Evolutionary conservation across 2,797 vertebrate genomes (phyloP), one percentile per base, ranked within the genome.

Genomic region (Malurus splendens): DNA sequence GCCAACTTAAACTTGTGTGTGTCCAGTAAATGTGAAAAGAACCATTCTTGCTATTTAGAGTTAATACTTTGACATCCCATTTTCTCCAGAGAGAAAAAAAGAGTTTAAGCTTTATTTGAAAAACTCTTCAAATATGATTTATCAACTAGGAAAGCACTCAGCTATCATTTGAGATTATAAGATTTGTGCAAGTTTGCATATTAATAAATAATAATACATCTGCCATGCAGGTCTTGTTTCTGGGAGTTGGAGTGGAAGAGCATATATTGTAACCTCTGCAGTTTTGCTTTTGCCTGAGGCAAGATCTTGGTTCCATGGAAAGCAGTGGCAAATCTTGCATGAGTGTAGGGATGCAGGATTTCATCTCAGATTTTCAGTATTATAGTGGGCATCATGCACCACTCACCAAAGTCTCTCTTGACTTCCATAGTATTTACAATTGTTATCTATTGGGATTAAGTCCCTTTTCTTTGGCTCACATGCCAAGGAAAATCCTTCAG

Each of bases 151-250:
- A 76, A 82, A 87, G 55, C 70, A 74, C 24, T 89, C 77, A 70
- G 42, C 68, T 86, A 86, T 83, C 38, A 50, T 82, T 71, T 87
- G 84, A 92, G 68, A 92, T 86, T 72, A 81, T 81, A 92, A 86
- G 51, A 55, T 85, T 72, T 90, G 72, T 66, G 59, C 50, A 87
- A 92, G 86, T 83, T 85, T 92, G 59, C 6, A 0, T 93, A 91
- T 95, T 68, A 95, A 93, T 94, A 94, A 94, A 92, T 95, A 81
- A 95, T 94, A 87, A 70, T 86, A 75, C 93, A 91, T 90, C 91
- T 95, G 95, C 90, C 51, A 64, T 83, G 73, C 85, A 76, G 79
- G 89, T 76, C 90, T 89, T 91, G 62, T 91, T 92, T 68, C 73
- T 86, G 89, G 66, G 73, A 95, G 87, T 5, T 91, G 93, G 60